Base-by-base conservation (phyloP, 1,140 invertebrate species). In the Dufourea novaeangliae region DNA sequence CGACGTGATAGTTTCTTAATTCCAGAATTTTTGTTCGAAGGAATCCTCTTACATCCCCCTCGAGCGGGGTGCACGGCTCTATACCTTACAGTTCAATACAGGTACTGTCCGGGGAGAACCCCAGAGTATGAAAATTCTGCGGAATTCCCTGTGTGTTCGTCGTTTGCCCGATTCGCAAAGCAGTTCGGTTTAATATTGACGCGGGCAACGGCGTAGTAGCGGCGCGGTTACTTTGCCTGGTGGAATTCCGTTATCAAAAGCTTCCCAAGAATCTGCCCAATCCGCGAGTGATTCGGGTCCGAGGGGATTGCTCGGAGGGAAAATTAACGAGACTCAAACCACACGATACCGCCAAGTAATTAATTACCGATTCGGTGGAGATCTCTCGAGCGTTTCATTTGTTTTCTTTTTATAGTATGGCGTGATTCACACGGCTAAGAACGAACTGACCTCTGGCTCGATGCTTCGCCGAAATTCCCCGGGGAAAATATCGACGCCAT, bases 131-230 rank as follows among this genome's bases (percentile, higher is more conserved):
- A 62, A 62, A 62, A 37, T 32, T 1, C 32, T 3, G 57, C 1
- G 20, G 12, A 37, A 37, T 61, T 37, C 32, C 20, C 6, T 25
- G 10, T 39, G 59, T 25, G n/a, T n/a, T n/a, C n/a, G n/a, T 22
- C 27, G 10, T n/a, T 10, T 4, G n/a, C 4, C n/a, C 5, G 1
- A 3, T 14, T 34, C 22, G 54, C 22, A 22, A 34, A 62, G 59
- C 32, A n/a, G 59, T 11, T 39, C 32, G 32, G 59, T 39, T 62
- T 62, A 62, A 62, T 62, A 62, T 62, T 34, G 59, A 41, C 34
- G 59, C 34, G 57, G n/a, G n/a, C n/a, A n/a, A 20, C 7, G 57
- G 6, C 10, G 57, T 2, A 46, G 20, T 5, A 44, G 29, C 8
- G 6, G 29, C 27, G 22, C 17, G 29, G 59, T 39, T 62, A 37